A percentile compares a stretch with the other conserved stretches of the same genome.
Evolutionary conservation across 2,888 invertebrate species (phyloP).

Genomic region (Caenorhabditis uteleia): DNA sequence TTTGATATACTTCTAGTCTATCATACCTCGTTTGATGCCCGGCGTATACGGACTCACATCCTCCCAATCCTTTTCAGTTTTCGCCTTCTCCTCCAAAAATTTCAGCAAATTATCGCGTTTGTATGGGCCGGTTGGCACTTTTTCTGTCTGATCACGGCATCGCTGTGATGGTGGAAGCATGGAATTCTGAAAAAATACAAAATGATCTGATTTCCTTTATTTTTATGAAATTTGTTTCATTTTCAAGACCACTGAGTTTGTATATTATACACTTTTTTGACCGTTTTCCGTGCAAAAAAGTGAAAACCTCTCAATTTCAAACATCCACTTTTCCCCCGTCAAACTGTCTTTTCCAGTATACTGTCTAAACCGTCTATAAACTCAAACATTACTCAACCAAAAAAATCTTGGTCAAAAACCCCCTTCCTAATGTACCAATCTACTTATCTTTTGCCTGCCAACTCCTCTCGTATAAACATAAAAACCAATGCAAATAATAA

Average conservation of each 20-base stretch:
- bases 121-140: conserved; percentile 91
- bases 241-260: no score
- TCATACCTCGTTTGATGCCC: conserved; percentile 83
- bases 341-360: conserved; percentile 12
- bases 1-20: no score
- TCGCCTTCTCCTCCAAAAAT: conserved; percentile 96
- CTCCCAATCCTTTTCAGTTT: conserved; percentile 95
- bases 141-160: conserved; percentile 92
- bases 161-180: conserved; percentile 94
- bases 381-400: no score
- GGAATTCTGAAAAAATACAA: conserved; percentile 81
- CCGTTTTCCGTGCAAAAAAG: conserved; percentile 7
- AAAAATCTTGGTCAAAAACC: no score
- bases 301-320: conserved; percentile 7
- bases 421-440: no score
- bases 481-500: no score
- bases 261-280: no score
- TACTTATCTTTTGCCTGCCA: no score
- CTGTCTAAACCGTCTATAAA: background rate
- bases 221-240: no score
- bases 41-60: conserved; percentile 91
- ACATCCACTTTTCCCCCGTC: conserved; percentile 1
- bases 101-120: conserved; percentile 88
- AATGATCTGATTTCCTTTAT: background rate
- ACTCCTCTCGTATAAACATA: no score